A percentile compares a stretch with the other conserved stretches of the same genome.
phyloP scores from a whole-genome alignment of 1,140 invertebrate genomes.

The Episyrphus balteatus region DNA sequence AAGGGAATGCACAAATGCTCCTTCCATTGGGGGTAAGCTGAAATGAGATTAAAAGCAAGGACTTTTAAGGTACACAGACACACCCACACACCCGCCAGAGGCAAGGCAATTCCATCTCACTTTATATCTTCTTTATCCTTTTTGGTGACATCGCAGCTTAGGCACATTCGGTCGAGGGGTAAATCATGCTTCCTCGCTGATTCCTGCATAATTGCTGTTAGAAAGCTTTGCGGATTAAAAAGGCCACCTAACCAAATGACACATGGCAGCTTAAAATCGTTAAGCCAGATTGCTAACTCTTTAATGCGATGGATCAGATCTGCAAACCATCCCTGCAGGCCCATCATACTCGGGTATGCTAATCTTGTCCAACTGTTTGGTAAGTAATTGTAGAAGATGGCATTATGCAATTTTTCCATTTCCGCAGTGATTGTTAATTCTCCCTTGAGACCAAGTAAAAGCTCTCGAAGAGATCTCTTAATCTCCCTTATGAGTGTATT shows the following conservation, averaged over 20 bases:
- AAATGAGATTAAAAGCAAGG: constrained; percentile 6
- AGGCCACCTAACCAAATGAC: constrained; percentile 89
- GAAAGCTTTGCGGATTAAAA: constrained; percentile 93
- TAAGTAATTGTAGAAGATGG: constrained; percentile 77
- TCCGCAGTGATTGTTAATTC: constrained; percentile 86
- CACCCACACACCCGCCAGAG: too few relatives aligned
- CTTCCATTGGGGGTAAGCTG: constrained; percentile 73
- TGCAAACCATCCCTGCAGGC: constrained; percentile 75
- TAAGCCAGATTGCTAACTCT: constrained; percentile 68
- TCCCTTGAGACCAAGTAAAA: constrained; percentile 83
- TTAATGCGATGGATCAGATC: constrained; percentile 75
- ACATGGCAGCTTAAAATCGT: constrained; percentile 69
- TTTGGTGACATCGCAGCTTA: constrained; percentile 93
- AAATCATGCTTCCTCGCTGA: constrained; percentile 92
- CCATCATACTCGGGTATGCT: constrained; percentile 81
- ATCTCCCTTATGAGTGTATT: constrained; percentile 78
- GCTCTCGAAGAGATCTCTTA: constrained; percentile 67
- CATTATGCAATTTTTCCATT: constrained; percentile 82
- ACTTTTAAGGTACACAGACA: not conserved
- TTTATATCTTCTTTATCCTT: constrained; percentile 75
- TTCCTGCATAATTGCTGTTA: constrained; percentile 96
- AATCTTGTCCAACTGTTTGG: constrained; percentile 70
- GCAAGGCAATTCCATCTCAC: constrained; percentile 32
- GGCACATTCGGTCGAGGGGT: constrained; percentile 91
- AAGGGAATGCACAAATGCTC: constrained; percentile 81